Percentiles rank a stretch among this genome's conserved stretches.
Evolutionary conservation across 1,140 invertebrate genomes (phyloP).

Genomic region (Habropoda laboriosa): DNA sequence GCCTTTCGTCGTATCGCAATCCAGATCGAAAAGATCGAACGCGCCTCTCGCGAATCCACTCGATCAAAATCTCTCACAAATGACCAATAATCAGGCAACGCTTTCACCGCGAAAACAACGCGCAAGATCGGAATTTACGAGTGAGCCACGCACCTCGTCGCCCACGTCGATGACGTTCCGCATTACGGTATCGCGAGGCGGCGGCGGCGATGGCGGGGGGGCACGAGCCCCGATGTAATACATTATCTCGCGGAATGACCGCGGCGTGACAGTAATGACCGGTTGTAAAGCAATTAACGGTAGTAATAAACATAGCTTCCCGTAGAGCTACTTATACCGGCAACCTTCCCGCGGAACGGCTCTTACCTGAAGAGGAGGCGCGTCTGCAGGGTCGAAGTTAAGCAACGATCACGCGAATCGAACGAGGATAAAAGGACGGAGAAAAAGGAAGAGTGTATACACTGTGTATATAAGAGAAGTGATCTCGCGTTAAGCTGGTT

Average conservation of each 20-base stretch:
- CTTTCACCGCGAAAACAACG: slow-evolving; percentile 35
- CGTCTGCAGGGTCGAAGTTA: slow-evolving; percentile 19
- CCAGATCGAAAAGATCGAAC: not conserved
- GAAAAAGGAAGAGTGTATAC: not conserved
- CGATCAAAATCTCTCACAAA: slow-evolving; percentile 9
- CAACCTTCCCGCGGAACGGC: slow-evolving; percentile 1
- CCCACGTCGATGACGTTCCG: slow-evolving; percentile 48
- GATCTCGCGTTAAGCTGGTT: not conserved
- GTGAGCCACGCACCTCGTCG: slow-evolving; percentile 11
- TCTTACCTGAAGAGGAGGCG: not conserved
- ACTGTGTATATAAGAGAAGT: not conserved
- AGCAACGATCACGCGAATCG: slow-evolving; percentile 36
- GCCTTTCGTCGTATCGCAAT: no score
- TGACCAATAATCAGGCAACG: slow-evolving; percentile 11
- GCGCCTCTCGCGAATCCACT: not conserved
- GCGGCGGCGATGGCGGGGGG: not conserved
- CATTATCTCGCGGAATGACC: slow-evolving; percentile 71
- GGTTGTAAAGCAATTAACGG: slow-evolving; percentile 69
- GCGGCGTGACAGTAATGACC: slow-evolving; percentile 66
- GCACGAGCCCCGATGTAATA: slow-evolving; percentile 59
- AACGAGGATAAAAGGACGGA: slow-evolving; percentile 22
- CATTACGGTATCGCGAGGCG: slow-evolving; percentile 21
- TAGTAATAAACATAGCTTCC: slow-evolving; percentile 64
- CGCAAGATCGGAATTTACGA: slow-evolving; percentile 42
- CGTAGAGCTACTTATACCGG: slow-evolving; percentile 36